A percentile compares a stretch with the other conserved stretches of the same genome.
phyloP scores from a whole-genome alignment of 1,140 invertebrate genomes.

The Hetaerina americana region DNA sequence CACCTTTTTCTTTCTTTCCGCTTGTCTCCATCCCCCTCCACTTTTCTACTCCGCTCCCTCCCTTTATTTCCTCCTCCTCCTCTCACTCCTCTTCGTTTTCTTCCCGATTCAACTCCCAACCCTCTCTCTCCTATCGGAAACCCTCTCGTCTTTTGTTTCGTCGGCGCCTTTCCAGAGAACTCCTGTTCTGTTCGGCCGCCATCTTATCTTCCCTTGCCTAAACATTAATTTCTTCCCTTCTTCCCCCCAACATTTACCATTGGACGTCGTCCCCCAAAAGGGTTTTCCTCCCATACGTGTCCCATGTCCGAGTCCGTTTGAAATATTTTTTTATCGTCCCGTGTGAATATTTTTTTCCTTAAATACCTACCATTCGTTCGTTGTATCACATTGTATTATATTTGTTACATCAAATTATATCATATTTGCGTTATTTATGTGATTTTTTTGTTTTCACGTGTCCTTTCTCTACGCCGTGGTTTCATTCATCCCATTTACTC shows the following conservation, averaged over 20 bases:
- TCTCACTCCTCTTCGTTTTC: constrained; percentile 5
- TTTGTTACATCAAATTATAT: no score
- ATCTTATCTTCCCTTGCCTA: neutral
- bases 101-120: constrained; percentile 12
- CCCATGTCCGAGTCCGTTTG: neutral
- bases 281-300: neutral
- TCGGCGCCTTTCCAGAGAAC: neutral
- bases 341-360: no score
- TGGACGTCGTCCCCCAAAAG: neutral
- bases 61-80: constrained; percentile 15
- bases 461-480: no score
- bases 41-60: constrained; percentile 16
- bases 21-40: constrained; percentile 19
- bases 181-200: neutral
- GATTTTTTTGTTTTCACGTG: no score
- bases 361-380: no score
- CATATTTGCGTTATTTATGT: no score
- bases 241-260: no score
- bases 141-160: neutral
- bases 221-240: neutral
- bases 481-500: no score
- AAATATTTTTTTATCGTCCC: neutral
- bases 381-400: no score
- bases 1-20: constrained; percentile 22
- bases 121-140: constrained; percentile 9